Evolutionary conservation across 2,113 vertebrate species (phyloP).

Genomic region (Pungitius pungitius): DNA sequence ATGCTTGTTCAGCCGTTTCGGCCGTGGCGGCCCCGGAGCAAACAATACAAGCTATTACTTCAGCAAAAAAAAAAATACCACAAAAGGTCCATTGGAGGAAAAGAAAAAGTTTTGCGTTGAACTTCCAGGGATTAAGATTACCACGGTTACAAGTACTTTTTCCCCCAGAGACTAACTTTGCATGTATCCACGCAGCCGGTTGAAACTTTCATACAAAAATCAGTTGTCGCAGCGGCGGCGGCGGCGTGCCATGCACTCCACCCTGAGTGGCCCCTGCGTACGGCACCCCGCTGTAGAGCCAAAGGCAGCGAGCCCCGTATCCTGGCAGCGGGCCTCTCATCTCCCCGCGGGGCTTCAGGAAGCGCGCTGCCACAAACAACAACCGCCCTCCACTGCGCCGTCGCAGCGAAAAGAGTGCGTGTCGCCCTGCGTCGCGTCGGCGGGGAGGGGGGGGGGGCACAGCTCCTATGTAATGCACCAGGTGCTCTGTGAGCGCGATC

Average conservation of each 20-base stretch:
- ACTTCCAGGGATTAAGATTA: not conserved
- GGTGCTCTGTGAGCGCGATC: constrained; percentile 49
- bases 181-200: not conserved
- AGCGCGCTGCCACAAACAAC: constrained; percentile 50
- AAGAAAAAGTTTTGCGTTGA: not conserved
- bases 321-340: constrained; percentile 62
- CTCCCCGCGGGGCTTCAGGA: constrained; percentile 56
- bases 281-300: constrained; percentile 43
- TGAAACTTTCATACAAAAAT: constrained; percentile 19
- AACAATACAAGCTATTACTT: constrained; percentile 51
- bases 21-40: constrained; percentile 28
- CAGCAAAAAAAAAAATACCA: constrained; percentile 31
- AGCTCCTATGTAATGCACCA: constrained; percentile 34
- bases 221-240: constrained; percentile 12
- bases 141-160: not conserved
- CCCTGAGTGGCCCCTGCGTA: constrained; percentile 46
- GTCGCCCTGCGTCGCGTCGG: constrained; percentile 32
- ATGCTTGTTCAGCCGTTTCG: constrained; percentile 64
- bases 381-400: constrained; percentile 43
- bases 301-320: constrained; percentile 59
- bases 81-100: constrained; percentile 17
- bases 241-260: constrained; percentile 29
- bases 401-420: constrained; percentile 42
- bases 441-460: too few relatives aligned
- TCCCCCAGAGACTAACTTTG: not conserved